phyloP scores from a whole-genome alignment of 2,797 vertebrate species.

The Sus cebifrons region DNA sequence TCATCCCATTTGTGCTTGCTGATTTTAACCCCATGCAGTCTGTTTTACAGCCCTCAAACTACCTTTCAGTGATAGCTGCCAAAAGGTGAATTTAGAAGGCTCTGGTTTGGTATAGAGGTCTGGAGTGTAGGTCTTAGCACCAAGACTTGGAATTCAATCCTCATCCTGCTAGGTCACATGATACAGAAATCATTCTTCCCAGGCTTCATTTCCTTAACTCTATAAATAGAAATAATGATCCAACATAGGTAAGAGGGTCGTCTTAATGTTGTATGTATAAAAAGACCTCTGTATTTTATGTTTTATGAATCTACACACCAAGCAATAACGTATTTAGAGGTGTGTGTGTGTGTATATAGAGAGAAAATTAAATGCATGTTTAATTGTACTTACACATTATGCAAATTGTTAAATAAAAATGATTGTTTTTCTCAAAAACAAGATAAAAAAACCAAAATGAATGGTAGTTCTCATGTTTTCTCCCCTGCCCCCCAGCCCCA shows the following conservation, averaged over 20 bases:
- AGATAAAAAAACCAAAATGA: neutral
- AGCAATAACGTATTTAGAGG: neutral
- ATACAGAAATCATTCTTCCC: neutral
- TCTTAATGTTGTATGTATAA: neutral
- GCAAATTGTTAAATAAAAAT: constrained; percentile 17
- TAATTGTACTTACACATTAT: neutral
- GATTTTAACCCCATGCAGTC: neutral
- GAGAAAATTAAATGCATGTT: neutral
- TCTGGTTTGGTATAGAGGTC: neutral
- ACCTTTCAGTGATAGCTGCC: neutral
- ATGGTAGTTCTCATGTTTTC: neutral
- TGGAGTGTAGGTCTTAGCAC: neutral
- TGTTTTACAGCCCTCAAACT: neutral
- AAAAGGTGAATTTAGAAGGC: neutral
- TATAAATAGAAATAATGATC: neutral
- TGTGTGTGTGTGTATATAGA: neutral
- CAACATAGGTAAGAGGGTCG: neutral
- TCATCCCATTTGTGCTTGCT: neutral
- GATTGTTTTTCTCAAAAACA: constrained; percentile 26
- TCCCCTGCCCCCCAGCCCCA: neutral
- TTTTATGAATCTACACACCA: neutral
- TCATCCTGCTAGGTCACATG: neutral
- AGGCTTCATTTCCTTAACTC: neutral
- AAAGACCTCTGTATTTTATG: neutral
- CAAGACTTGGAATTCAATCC: neutral